phyloP scores from a whole-genome alignment of 2,888 invertebrate genomes.

The Morinoia aosen region DNA sequence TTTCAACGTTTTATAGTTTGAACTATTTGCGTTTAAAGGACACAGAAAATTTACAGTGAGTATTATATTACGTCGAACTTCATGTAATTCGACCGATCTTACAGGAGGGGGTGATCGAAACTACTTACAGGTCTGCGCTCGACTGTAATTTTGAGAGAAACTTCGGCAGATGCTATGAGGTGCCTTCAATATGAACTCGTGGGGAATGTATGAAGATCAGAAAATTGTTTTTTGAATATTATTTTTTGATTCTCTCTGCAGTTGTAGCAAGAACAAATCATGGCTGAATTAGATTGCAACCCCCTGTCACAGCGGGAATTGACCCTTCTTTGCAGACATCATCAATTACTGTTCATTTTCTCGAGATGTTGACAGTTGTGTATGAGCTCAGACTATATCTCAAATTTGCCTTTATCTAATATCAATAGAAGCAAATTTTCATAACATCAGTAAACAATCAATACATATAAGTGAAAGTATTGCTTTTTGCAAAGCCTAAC shows the following conservation, averaged over 20 bases:
- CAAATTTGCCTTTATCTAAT: no score
- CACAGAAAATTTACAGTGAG: neutral
- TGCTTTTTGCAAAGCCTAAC: no score
- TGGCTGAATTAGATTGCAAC: no score
- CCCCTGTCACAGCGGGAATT: no score
- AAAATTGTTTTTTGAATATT: neutral
- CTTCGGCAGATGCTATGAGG: neutral
- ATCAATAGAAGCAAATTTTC: no score
- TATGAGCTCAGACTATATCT: no score
- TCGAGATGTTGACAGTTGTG: no score
- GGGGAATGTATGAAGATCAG: neutral
- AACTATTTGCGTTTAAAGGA: neutral
- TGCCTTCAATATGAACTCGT: neutral
- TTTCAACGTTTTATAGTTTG: neutral
- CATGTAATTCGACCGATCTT: neutral
- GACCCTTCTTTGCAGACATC: no score
- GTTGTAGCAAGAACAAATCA: neutral
- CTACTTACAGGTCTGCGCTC: neutral
- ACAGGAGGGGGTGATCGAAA: neutral
- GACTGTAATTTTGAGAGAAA: neutral
- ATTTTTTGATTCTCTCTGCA: neutral
- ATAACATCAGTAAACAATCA: no score
- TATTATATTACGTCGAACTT: neutral
- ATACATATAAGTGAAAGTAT: no score
- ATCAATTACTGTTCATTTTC: no score